Evolutionary conservation across 2,797 vertebrate genomes (phyloP).

Genomic region (Malurus splendens): DNA sequence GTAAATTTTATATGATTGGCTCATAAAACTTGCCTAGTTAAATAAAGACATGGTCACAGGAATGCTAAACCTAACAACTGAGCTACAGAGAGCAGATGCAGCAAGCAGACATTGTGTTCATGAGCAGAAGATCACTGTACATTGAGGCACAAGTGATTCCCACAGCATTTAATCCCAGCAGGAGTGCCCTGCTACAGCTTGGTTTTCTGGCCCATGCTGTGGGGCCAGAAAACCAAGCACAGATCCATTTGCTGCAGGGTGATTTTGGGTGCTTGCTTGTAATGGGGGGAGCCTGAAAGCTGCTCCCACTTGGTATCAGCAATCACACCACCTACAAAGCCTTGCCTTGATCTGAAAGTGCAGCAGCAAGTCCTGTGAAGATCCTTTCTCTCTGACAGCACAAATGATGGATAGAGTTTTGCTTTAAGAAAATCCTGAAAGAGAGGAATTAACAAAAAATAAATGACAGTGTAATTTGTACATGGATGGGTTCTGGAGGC

Average conservation of each 20-base stretch:
- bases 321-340: neutral
- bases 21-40: neutral
- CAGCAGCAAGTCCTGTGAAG: neutral
- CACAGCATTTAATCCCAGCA: neutral
- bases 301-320: fast-evolving
- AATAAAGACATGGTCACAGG: neutral
- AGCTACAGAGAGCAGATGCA: neutral
- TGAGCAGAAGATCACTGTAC: neutral
- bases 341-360: neutral
- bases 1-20: neutral
- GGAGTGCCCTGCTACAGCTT: fast-evolving
- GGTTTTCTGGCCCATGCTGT: neutral
- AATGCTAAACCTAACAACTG: neutral
- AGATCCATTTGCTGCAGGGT: neutral
- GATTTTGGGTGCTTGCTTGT: too few relatives aligned
- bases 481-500: neutral
- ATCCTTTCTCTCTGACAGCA: neutral
- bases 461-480: neutral
- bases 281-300: fast-evolving
- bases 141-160: neutral
- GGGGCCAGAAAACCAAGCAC: too few relatives aligned
- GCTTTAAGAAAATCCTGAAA: neutral
- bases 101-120: fast-evolving
- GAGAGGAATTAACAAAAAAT: neutral
- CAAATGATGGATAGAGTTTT: neutral